Conservation (phyloP, 2,113 vertebrate genomes). For the Ceyx cyanopectus region DNA sequence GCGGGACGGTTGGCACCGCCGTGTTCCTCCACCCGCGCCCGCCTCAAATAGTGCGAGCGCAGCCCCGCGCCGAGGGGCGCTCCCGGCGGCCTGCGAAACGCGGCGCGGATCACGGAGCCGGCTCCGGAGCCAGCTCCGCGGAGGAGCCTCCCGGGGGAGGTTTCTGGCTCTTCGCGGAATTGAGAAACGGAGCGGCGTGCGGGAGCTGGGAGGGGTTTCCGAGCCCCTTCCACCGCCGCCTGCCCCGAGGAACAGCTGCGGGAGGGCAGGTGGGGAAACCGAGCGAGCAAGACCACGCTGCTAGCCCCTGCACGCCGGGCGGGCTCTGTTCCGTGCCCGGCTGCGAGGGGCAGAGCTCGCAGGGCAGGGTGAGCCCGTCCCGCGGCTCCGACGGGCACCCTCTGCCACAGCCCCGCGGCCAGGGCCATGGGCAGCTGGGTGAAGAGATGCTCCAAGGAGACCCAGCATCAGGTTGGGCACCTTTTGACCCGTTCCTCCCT, state of each 20-base stretch:
- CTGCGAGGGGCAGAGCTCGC: fast-evolving
- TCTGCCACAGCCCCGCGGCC: neutral
- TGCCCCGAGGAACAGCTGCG: too few species aligned
- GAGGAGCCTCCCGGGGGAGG: too few species aligned
- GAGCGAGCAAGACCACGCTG: fast-evolving
- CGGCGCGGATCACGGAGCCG: slow-evolving; percentile 58
- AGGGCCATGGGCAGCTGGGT: fast-evolving
- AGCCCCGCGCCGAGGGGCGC: slow-evolving; percentile 43
- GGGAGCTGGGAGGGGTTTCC: neutral
- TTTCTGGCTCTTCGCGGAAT: too few species aligned
- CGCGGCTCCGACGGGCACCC: fast-evolving
- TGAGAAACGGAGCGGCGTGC: fast-evolving
- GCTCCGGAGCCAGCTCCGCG: neutral
- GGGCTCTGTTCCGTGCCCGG: too few species aligned
- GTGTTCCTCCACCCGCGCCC: slow-evolving; percentile 80
- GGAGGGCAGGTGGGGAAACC: neutral
- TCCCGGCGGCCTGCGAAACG: slow-evolving; percentile 67
- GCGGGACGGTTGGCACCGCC: neutral
- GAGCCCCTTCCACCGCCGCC: fast-evolving
- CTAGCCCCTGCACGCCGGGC: fast-evolving
- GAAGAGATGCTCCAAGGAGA: neutral
- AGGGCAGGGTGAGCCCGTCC: neutral
- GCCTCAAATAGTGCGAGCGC: slow-evolving; percentile 76
- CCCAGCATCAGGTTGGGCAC: too few species aligned
- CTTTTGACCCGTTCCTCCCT: fast-evolving